Base-by-base conservation (phyloP, 1,140 invertebrate species). In the Drosophila mayri region DNA sequence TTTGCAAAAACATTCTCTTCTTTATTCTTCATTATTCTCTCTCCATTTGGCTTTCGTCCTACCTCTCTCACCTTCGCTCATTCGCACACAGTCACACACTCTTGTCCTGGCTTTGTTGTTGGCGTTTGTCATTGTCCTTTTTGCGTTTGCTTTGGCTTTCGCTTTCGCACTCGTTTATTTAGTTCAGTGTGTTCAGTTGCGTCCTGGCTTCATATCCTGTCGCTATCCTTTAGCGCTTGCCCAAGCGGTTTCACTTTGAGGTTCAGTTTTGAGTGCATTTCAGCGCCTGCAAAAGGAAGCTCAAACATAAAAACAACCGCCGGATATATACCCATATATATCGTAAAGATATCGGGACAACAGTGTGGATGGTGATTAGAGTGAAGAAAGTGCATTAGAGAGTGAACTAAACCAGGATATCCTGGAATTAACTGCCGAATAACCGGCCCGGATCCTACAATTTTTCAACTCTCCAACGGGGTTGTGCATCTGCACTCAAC, bases 81-180 rank as follows among this genome's bases (percentile, higher is more conserved):
- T 58, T 47, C 44, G 41, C 44, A 54, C 52, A 41, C 62, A 76
- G 65, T 25, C 62, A 65, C 54, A 52, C 35, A 50, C 47, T 28
- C 25, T 46, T 10, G 30, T 35, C 30, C 43, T n/a, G 49, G 63
- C 72, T 37, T 61, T 71, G 61, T 71, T 67, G 72, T 64, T 79
- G 59, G 73, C 77, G 52, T 80, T 83, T 88, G 76, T 77, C 80
- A 70, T 66, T 80, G 83, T 84, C 80, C 80, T 88, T 77, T 71
- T 59, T 59, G 68, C 43, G 68, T 72, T 87, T 75, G 76, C 83
- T 76, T 82, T 83, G 54, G 75, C 81, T 84, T 87, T 85, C 82
- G 82, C 79, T 85, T 87, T 88, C 76, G 85, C 81, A 88, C 84
- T 88, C 85, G 72, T 81, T 88, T 84, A 84, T 88, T 77, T 80